phyloP scores from a whole-genome alignment of 2,797 vertebrate species.

The Aphelocoma californica region DNA sequence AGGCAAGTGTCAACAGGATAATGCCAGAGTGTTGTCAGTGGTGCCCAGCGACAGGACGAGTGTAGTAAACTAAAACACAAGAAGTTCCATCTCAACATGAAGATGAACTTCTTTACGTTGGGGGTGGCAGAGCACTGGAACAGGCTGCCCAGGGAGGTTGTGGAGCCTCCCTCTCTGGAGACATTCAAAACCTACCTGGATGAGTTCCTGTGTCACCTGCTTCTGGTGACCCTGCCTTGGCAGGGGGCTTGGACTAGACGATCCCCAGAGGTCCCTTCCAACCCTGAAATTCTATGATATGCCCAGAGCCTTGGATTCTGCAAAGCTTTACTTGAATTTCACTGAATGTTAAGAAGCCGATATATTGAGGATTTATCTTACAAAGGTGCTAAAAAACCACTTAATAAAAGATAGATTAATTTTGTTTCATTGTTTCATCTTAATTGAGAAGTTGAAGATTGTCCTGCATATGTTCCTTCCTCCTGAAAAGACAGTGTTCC shows the following conservation, averaged over 20 bases:
- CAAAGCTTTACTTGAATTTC: background rate
- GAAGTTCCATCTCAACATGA: background rate
- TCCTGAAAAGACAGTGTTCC: background rate
- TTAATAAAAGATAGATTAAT: background rate
- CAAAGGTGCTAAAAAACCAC: background rate
- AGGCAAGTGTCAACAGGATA: background rate
- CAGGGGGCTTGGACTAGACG: background rate
- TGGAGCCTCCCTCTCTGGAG: background rate
- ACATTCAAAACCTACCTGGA: background rate
- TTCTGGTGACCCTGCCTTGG: background rate
- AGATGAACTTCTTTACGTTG: background rate
- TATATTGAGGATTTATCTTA: background rate
- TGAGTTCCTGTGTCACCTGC: fast-evolving
- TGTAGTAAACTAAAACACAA: background rate
- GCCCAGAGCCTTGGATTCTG: fast-evolving
- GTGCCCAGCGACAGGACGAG: background rate
- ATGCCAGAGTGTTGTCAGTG: background rate
- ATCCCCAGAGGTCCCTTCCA: background rate
- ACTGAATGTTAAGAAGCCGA: background rate
- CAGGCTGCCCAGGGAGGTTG: background rate
- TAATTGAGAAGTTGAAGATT: background rate
- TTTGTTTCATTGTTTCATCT: background rate
- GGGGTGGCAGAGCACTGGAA: background rate
- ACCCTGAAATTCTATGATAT: background rate
- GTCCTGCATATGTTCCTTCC: background rate